Conservation (phyloP, 2,113 vertebrate species). For the Rattus norvegicus region GRCr8 NC_086037.1:45096501-45097000, state of each 20-base stretch:
- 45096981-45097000: not conserved
- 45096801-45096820: slow-evolving; percentile 14
- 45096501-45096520: not conserved
- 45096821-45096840: not conserved
- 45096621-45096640: not conserved
- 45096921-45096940: not conserved
- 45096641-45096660: slow-evolving; percentile 28
- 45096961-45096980: not conserved
- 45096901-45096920: not conserved
- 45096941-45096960: not conserved
- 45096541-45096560: not conserved
- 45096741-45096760: not conserved
- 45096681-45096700: slow-evolving; percentile 20
- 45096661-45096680: not conserved
- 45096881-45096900: not conserved
- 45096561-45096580: not conserved
- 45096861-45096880: slow-evolving; percentile 23
- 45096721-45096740: not conserved
- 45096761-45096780: slow-evolving; percentile 2
- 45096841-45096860: not conserved
- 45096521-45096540: not conserved
- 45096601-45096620: not conserved
- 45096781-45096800: not conserved
- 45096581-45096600: not conserved
- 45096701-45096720: not conserved